Evolutionary conservation across 2,888 invertebrate genomes (phyloP), one percentile per base, ranked within the genome.

Genomic region (Drosophila cracens): DNA sequence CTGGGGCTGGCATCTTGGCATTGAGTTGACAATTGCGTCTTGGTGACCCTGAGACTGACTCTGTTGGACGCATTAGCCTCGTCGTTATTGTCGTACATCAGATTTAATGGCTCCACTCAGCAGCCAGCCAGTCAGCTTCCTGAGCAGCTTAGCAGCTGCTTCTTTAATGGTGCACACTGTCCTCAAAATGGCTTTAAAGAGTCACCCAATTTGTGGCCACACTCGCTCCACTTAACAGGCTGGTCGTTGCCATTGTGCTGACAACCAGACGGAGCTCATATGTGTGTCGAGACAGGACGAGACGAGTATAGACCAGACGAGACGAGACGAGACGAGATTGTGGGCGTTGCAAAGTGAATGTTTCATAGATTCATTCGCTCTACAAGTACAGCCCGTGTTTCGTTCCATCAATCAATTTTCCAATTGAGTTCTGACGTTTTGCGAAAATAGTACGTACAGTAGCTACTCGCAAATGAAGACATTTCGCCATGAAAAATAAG

Each of bases 11-110:
- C 34, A 40, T 40, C 52, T n/a, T 77, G 81, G 43, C 66, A 31
- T 78, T 74, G 74, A 56, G 40, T 72, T 56, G 70, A 64, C 54
- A 48, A 49, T 59, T 58, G 65, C 4, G 54, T 49, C 40, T 31
- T 21, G 25, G 43, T 66, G 57, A 61, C 51, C 61, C 61, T n/a
- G 46, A 25, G 49, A 36, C 38, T 51, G 61, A 36, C 63, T 62
- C 52, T 56, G 40, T 43, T 63, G 65, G 29, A 72, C 51, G 79
- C 75, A 88, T 85, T 85, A 88, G 83, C 79, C 79, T 27, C 79
- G 83, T 89, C 33, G 33, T 85, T 87, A 80, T 89, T 89, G 87
- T 79, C 87, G 87, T 89, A 87, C 83, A 85, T 89, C 89, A 85
- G 79, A 89, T 74, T 82, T 89, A 85, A 85, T 85, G 85, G 84